These are phyloP conservation scores for Stramonita haemastoma DNA, from an alignment of 2,888 invertebrate genomes.

Conservation along the genomic window DNA sequence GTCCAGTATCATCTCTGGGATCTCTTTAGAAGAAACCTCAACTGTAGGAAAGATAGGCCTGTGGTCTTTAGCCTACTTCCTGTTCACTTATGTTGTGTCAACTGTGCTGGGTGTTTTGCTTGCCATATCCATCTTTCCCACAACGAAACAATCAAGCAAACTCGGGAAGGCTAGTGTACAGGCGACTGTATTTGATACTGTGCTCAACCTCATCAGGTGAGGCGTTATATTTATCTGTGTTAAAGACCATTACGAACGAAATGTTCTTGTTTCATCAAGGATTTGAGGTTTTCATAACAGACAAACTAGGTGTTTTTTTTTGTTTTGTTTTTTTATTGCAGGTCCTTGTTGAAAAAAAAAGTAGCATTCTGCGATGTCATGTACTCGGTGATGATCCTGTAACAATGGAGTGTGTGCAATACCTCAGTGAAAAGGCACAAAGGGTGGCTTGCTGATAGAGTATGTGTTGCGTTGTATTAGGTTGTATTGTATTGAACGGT, in stretches of 20 bases:
- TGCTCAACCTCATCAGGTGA: constrained; percentile 56
- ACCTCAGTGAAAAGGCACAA: too few relatives aligned
- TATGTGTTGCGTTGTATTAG: too few relatives aligned
- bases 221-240: neutral
- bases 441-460: too few relatives aligned
- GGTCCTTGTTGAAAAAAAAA: too few relatives aligned
- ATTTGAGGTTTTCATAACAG: too few relatives aligned
- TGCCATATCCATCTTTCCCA: constrained; percentile 91
- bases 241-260: neutral
- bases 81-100: constrained; percentile 92
- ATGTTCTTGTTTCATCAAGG: neutral
- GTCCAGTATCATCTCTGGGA: constrained; percentile 83
- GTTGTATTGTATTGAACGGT: too few relatives aligned
- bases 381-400: too few relatives aligned
- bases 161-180: constrained; percentile 40
- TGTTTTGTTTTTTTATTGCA: too few relatives aligned
- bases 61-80: constrained; percentile 92
- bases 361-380: too few relatives aligned
- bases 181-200: constrained; percentile 45
- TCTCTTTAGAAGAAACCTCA: constrained; percentile 91
- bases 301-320: too few relatives aligned
- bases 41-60: constrained; percentile 91
- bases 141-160: constrained; percentile 54
- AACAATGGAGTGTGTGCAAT: too few relatives aligned
- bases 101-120: constrained; percentile 94